These are phyloP conservation scores for Brienomyrus longianalis DNA, from an alignment of 2,113 vertebrate genomes.

Conservation along the genomic window DNA sequence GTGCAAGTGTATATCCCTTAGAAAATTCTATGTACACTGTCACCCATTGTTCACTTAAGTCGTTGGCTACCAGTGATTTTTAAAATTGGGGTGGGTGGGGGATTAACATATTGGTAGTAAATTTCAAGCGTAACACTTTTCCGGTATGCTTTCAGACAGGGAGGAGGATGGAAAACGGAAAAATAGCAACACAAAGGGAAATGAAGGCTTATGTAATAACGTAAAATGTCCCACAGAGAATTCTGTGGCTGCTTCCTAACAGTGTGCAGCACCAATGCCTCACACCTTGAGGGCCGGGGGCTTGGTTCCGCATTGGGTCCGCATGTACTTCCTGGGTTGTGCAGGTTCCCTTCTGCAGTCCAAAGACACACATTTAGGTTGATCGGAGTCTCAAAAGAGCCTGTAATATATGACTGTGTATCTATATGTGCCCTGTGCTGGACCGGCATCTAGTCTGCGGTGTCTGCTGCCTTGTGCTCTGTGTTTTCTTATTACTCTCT, in stretches of 20 bases:
- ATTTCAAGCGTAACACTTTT: not conserved
- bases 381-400: not conserved
- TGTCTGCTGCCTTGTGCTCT: not conserved
- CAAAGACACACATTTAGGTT: not conserved
- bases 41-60: not conserved
- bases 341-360: not conserved
- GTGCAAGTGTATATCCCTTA: not conserved
- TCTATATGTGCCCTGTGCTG: not conserved
- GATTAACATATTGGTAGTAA: not conserved
- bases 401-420: not conserved
- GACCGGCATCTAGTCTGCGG: not conserved
- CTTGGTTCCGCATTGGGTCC: not conserved
- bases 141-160: not conserved
- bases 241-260: not conserved
- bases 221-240: not conserved
- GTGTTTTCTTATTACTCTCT: not conserved
- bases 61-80: not conserved
- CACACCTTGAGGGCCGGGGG: not conserved
- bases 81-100: not conserved
- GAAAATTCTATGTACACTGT: not conserved
- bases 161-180: not conserved
- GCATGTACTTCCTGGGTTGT: not conserved
- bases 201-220: not conserved
- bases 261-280: not conserved
- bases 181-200: not conserved